These are phyloP conservation scores for Fistularia commersonii DNA, from an alignment of 2,797 vertebrate genomes.

Conservation along the genomic window DNA sequence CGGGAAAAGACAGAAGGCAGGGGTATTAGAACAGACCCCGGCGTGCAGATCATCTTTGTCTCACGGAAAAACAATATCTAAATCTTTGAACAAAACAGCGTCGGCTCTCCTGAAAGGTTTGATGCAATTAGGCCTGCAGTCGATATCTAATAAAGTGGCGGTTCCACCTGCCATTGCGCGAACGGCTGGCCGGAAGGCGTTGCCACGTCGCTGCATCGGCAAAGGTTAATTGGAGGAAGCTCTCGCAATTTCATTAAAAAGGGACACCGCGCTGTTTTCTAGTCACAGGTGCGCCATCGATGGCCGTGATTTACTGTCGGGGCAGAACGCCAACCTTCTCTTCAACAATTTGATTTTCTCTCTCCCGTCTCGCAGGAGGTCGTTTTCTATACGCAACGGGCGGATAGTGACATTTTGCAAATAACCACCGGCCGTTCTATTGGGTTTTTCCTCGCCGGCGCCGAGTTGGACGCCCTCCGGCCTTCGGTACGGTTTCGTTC, in stretches of 20 bases:
- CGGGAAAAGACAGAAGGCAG: conserved; percentile 34
- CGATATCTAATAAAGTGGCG: conserved; percentile 2
- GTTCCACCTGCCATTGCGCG: conserved; percentile 8
- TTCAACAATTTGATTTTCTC: too few species aligned
- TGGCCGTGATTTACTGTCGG: neutral
- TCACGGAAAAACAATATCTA: conserved; percentile 18
- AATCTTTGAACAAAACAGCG: conserved; percentile 6
- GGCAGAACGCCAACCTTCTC: too few species aligned
- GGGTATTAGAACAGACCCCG: conserved; percentile 27
- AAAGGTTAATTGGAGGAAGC: conserved; percentile 3
- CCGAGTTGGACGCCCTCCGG: too few species aligned
- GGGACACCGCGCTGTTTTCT: neutral
- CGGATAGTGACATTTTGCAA: too few species aligned
- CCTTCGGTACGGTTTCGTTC: too few species aligned
- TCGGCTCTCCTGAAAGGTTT: conserved; percentile 5
- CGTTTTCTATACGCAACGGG: too few species aligned
- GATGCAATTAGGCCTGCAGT: neutral
- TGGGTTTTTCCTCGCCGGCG: too few species aligned
- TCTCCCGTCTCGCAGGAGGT: too few species aligned
- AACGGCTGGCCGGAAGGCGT: neutral
- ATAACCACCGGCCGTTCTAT: too few species aligned
- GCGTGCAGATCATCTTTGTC: conserved; percentile 29
- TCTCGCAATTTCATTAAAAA: neutral
- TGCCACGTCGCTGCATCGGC: neutral
- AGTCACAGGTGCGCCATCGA: neutral